Percentiles rank a stretch among this genome's conserved stretches.
Conservation (phyloP, 1,140 invertebrate species). For the Anthonomus grandis region DNA sequence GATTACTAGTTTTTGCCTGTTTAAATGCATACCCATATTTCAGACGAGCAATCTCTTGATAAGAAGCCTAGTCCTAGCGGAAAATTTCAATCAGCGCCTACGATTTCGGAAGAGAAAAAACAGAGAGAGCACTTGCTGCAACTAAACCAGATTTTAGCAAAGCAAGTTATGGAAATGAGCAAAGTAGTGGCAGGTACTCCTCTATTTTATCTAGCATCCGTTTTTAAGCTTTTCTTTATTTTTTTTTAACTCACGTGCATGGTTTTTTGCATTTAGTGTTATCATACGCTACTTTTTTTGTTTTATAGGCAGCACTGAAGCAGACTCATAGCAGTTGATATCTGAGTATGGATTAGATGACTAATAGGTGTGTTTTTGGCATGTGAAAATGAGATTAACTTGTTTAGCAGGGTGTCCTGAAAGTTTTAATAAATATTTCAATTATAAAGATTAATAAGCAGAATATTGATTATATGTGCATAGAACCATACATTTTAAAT, state of each 20-base stretch:
- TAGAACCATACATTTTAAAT: no score
- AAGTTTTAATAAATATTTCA: no score
- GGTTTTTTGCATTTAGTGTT: constrained; percentile 4
- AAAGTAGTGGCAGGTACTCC: constrained; percentile 84
- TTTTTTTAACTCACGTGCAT: not conserved
- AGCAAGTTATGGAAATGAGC: constrained; percentile 90
- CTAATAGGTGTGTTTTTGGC: constrained; percentile 27
- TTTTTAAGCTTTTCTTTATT: not conserved
- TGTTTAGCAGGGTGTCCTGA: no score
- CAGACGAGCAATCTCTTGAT: constrained; percentile 34
- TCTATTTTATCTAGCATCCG: not conserved
- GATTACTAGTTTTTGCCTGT: not conserved
- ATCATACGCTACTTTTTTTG: constrained; percentile 14
- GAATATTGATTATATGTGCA: no score
- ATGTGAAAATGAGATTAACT: no score
- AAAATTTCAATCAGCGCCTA: constrained; percentile 38
- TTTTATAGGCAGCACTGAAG: constrained; percentile 22
- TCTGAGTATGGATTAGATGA: constrained; percentile 20
- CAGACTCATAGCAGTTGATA: constrained; percentile 24
- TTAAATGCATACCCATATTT: not conserved
- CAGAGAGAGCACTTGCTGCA: constrained; percentile 83
- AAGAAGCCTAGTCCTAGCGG: constrained; percentile 30
- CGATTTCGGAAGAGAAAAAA: constrained; percentile 69
- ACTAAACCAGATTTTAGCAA: constrained; percentile 87
- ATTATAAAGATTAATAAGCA: no score